Evolutionary conservation across 2,888 invertebrate species (phyloP), one percentile per base, ranked within the genome.

Genomic region (Sarcophaga variegata): DNA sequence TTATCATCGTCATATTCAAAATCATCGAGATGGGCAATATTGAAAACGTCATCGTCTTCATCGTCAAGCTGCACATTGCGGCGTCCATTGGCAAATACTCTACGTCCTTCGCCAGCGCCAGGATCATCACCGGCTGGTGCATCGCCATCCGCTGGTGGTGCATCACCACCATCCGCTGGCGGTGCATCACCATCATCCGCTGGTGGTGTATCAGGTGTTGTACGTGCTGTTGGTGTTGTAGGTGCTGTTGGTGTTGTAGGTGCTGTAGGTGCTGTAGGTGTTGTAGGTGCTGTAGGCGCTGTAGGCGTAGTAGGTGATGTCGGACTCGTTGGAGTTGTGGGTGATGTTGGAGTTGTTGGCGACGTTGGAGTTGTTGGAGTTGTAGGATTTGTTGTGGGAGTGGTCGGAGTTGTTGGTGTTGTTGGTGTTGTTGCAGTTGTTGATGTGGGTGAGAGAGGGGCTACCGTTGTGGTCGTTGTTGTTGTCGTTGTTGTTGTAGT

Each of bases 401-500:
- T 5, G 8, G 64, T 0, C 0, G 75, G 11, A n/a, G 63, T 8
- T 0, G 67, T 11, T 20, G 80, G 0, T n/a, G 63, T 8, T 0
- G 67, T 11, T 20, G 80, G 0, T n/a, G 84, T 47, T 54, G 69
- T 37, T 63, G 71, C 3, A 2, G 74, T 37, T 47, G 67, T 27
- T 4, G 59, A 14, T 17, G 82, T 20, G 4, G 81, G 22, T 37
- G 54, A 49, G n/a, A 59, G 22, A n/a, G 60, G 0, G 3, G 74
- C 66, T 14, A 60, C 4, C 0, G 59, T 47, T 22, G 64, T 11
- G 27, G 25, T 59, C 47, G 78, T 54, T 6, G 88, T 49, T n/a
- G 87, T 49, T 12, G 76, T 27, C 8, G 22, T 27, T 0, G 85
- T 85, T 3, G 87, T 80, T 11, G 78, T 78, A 4, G 81, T 71